Evolutionary conservation across 2,888 invertebrate species (phyloP), one percentile per base, ranked within the genome.

Genomic region (Conus canariensis): DNA sequence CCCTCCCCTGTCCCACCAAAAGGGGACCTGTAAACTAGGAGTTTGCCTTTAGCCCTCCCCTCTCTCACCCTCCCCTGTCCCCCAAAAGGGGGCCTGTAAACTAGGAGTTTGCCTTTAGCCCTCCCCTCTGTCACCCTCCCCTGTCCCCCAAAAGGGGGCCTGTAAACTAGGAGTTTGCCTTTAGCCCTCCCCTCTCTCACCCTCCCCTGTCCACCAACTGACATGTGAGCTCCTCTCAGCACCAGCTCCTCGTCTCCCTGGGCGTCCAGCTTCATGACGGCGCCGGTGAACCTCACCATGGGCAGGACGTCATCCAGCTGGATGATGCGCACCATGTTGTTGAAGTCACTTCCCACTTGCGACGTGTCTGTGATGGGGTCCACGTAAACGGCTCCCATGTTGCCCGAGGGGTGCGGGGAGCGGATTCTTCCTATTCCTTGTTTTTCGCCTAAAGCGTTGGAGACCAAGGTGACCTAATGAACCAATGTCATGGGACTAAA

Each of bases 201-300:
- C 45, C 45, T 45, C 45, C 45, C 45, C 45, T 45, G 45, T 45
- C 45, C 45, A 1, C 45, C 45, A 45, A 45, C 64, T 64, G 19
- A 87, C 87, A 12, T 74, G 4, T n/a, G 25, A 14, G 87, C 88
- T 45, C 88, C 86, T n/a, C 56, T 25, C 25, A 90, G 77, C 56
- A 91, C 88, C 12, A 30, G n/a, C 56, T 22, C 45, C 58, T 88
- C 88, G 59, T 82, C 88, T 6, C 74, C 88, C 10, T 74, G 85
- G 6, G 88, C 88, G 87, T 90, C 91, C 64, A 91, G 30, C 74
- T 90, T 91, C 59, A 91, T 14, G 10, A 91, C 64, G 12, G 91
- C 90, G 6, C 77, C 8, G 12, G 19, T 10, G 30, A 91, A 90
- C 12, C 56, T 77, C 10, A 60, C 22, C 16, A 59, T 82, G 1